Percentiles rank a stretch among this genome's conserved stretches.
Conservation (phyloP, 1,140 invertebrate species). For the Scylla paramamosain region DNA sequence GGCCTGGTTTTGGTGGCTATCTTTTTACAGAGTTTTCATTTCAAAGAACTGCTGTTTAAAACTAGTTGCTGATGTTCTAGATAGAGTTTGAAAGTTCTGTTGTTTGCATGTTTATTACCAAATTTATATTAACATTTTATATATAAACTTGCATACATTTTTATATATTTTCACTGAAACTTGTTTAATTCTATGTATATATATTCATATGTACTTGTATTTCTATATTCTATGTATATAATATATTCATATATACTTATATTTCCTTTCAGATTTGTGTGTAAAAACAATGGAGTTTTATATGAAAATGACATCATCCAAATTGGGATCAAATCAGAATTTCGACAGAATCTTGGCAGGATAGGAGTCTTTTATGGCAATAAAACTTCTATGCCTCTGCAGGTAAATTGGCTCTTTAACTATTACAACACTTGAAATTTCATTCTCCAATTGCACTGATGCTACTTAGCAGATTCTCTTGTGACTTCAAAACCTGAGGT, state of each 20-base stretch:
- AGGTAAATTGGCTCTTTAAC: conserved; percentile 80
- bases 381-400: conserved; percentile 92
- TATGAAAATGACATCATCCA: conserved; percentile 99
- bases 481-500: no score
- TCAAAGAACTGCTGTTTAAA: no score
- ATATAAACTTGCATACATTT: no score
- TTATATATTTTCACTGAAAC: no score
- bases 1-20: neutral
- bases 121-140: no score
- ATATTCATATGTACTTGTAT: no score
- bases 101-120: no score
- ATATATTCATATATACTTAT: no score
- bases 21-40: neutral
- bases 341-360: conserved; percentile 95
- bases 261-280: conserved; percentile 88
- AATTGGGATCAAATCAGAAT: conserved; percentile 99
- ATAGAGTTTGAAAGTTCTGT: no score
- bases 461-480: no score
- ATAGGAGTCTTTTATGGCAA: conserved; percentile 99
- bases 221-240: no score
- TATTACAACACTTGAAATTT: neutral
- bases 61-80: neutral
- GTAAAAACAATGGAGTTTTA: conserved; percentile 98
- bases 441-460: neutral
- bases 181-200: no score